phyloP scores from a whole-genome alignment of 2,113 vertebrate genomes.

The Gadus macrocephalus region DNA sequence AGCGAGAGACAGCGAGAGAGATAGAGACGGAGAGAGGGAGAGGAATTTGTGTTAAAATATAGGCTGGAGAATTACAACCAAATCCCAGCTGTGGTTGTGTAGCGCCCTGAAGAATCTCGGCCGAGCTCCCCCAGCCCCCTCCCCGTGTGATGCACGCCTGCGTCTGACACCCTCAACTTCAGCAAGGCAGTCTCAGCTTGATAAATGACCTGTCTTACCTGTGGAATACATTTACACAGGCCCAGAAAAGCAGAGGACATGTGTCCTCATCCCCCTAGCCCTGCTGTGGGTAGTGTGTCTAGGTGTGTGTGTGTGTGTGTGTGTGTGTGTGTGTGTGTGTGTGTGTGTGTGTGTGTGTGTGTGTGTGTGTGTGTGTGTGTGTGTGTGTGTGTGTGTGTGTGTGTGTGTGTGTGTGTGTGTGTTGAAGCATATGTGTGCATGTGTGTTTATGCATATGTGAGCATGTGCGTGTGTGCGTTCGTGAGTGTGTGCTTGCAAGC shows the following conservation, averaged over 20 bases:
- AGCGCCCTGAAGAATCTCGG: constrained; percentile 23
- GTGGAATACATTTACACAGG: constrained; percentile 69
- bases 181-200: constrained; percentile 57
- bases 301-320: constrained; percentile 33
- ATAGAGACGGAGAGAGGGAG: constrained; percentile 4
- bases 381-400: no score
- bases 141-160: constrained; percentile 38
- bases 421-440: neutral
- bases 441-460: no score
- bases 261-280: constrained; percentile 55
- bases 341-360: no score
- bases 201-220: constrained; percentile 73
- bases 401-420: no score
- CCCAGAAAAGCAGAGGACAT: constrained; percentile 68
- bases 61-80: constrained; percentile 7
- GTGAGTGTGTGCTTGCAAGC: constrained; percentile 22
- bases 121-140: neutral
- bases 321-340: constrained; percentile 46
- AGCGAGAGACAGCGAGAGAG: neutral
- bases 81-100: constrained; percentile 14
- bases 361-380: no score
- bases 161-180: constrained; percentile 70
- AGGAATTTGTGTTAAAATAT: constrained; percentile 9
- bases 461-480: constrained; percentile 9
- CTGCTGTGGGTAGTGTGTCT: constrained; percentile 33